These are phyloP conservation scores for Tangara arthus DNA, from an alignment of 2,797 vertebrate genomes.

Conservation along the genomic window DNA sequence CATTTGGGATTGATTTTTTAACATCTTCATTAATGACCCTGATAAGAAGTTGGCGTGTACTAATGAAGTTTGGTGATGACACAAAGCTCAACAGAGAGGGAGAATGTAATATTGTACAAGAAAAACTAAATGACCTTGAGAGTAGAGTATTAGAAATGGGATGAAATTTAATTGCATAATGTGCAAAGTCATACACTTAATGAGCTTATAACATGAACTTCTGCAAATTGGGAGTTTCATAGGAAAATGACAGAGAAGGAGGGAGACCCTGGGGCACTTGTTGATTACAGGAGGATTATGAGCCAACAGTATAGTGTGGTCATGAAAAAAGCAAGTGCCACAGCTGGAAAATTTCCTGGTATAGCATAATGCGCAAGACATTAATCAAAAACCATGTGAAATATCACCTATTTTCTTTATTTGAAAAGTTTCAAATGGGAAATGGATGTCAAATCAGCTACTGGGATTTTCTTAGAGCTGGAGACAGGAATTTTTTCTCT, in stretches of 20 bases:
- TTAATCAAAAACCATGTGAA: background rate
- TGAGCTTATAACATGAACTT: conserved; percentile 36
- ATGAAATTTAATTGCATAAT: conserved; percentile 62
- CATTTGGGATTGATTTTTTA: conserved; percentile 45
- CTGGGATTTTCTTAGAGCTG: background rate
- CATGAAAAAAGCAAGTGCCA: background rate
- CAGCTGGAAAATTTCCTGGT: background rate
- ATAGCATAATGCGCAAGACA: background rate
- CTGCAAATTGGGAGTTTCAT: conserved; percentile 49
- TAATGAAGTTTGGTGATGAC: conserved; percentile 47
- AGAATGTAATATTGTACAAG: background rate
- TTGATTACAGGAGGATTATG: background rate
- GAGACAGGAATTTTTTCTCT: background rate
- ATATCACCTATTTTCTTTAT: background rate
- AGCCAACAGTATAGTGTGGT: background rate
- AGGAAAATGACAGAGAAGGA: conserved; percentile 6
- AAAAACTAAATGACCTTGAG: conserved; percentile 60
- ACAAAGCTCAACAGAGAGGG: conserved; percentile 38
- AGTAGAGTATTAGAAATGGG: conserved; percentile 32
- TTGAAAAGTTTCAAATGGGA: background rate
- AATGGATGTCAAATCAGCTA: background rate
- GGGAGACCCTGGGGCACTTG: background rate
- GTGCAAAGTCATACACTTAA: conserved; percentile 49
- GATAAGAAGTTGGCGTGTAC: background rate
- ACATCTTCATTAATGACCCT: conserved; percentile 57